Evolutionary conservation across 2,888 invertebrate genomes (phyloP).

Genomic region (Drosophila histrio): DNA sequence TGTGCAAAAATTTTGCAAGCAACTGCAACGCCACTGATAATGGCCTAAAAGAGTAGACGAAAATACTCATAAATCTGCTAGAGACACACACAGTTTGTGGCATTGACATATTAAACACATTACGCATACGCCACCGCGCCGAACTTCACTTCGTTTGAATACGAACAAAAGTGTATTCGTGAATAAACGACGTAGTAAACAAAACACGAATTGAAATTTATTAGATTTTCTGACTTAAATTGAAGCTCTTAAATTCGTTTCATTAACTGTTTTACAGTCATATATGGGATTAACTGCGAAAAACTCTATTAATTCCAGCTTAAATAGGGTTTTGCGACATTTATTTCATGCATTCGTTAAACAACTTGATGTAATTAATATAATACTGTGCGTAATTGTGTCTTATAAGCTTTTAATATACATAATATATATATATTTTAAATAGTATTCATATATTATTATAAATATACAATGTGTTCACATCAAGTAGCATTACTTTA

Average conservation of each 20-base stretch:
- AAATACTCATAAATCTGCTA: conserved; percentile 25
- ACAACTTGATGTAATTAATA: too few relatives aligned
- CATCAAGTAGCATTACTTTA: too few relatives aligned
- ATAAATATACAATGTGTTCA: too few relatives aligned
- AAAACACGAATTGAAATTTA: not conserved
- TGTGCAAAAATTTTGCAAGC: conserved; percentile 2
- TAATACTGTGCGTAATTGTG: too few relatives aligned
- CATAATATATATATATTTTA: too few relatives aligned
- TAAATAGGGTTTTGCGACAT: too few relatives aligned
- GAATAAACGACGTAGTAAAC: not conserved
- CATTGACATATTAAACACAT: conserved; percentile 33
- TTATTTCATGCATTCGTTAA: too few relatives aligned
- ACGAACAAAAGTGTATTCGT: not conserved
- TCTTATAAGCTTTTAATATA: too few relatives aligned
- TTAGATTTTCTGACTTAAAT: not conserved
- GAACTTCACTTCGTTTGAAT: not conserved
- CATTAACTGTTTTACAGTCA: not conserved
- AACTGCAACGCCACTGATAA: conserved; percentile 53
- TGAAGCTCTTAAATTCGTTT: not conserved
- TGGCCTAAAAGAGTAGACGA: conserved; percentile 16
- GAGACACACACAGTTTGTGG: conserved; percentile 7
- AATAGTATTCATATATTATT: too few relatives aligned
- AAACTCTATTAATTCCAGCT: not conserved
- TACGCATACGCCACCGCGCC: conserved; percentile 55
- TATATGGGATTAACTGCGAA: too few relatives aligned